These are phyloP conservation scores for Aegithalos caudatus DNA, from an alignment of 2,113 vertebrate genomes.

Conservation along the genomic window DNA sequence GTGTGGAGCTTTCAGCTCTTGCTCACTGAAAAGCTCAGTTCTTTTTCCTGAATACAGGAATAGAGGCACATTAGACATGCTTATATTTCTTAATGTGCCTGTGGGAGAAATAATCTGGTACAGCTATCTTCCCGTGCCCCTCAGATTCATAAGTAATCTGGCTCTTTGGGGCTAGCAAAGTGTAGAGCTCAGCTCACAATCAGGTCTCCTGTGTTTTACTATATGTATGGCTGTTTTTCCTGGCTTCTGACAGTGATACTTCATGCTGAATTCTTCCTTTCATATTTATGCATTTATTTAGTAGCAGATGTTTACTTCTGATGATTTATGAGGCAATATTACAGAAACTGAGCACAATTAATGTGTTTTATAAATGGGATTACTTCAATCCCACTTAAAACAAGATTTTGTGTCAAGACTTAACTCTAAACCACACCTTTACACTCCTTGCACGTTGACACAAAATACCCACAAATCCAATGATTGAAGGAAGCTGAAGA, in stretches of 20 bases:
- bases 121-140: background rate
- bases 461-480: background rate
- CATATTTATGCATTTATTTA: background rate
- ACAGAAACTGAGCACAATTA: background rate
- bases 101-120: conserved; percentile 14
- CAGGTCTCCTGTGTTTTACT: conserved; percentile 1
- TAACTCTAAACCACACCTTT: background rate
- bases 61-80: background rate
- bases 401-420: background rate
- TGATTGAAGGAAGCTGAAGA: background rate
- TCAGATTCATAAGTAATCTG: conserved; percentile 16
- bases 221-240: background rate
- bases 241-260: background rate
- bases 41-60: background rate
- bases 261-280: background rate
- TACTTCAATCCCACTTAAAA: background rate
- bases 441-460: background rate
- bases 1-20: conserved; percentile 6
- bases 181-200: background rate
- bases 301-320: background rate
- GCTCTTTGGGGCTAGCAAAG: background rate
- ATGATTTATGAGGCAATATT: background rate
- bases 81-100: conserved; percentile 40
- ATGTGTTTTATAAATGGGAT: background rate
- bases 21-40: background rate